Evolutionary conservation across 2,797 vertebrate species (phyloP).

Genomic region (Nasua narica): DNA sequence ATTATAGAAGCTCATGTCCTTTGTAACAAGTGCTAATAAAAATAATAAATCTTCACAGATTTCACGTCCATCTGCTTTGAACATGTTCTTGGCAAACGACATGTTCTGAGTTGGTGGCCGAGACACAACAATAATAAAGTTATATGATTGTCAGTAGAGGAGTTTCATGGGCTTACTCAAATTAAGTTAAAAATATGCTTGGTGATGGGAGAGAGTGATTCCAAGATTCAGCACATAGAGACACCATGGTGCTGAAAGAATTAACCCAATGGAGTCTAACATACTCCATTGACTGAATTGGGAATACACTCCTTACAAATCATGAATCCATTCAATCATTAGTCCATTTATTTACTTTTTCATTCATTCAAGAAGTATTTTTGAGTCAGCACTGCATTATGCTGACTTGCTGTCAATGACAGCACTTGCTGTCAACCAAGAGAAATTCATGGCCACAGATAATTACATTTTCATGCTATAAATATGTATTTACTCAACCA

Average conservation of each 20-base stretch:
- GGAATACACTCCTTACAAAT: neutral
- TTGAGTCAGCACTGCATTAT: neutral
- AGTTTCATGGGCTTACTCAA: neutral
- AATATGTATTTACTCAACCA: neutral
- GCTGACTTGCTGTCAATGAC: neutral
- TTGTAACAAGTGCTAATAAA: constrained; percentile 8
- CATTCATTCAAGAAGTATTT: neutral
- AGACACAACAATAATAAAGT: constrained; percentile 2
- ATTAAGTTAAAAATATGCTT: neutral
- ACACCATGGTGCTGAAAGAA: neutral
- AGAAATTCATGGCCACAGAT: neutral
- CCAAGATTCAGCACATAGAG: neutral
- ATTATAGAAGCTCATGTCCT: neutral
- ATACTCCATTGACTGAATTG: neutral
- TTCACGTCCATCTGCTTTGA: constrained; percentile 22
- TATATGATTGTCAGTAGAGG: neutral
- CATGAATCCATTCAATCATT: neutral
- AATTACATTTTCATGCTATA: neutral
- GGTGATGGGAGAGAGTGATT: neutral
- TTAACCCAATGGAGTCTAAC: neutral
- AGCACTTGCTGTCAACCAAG: neutral
- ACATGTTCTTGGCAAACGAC: constrained; percentile 44
- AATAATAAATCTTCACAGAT: neutral
- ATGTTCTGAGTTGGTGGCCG: neutral
- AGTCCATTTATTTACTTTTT: neutral